These are phyloP conservation scores for Elysia chlorotica DNA, from an alignment of 1,140 invertebrate species.

Conservation along the genomic window DNA sequence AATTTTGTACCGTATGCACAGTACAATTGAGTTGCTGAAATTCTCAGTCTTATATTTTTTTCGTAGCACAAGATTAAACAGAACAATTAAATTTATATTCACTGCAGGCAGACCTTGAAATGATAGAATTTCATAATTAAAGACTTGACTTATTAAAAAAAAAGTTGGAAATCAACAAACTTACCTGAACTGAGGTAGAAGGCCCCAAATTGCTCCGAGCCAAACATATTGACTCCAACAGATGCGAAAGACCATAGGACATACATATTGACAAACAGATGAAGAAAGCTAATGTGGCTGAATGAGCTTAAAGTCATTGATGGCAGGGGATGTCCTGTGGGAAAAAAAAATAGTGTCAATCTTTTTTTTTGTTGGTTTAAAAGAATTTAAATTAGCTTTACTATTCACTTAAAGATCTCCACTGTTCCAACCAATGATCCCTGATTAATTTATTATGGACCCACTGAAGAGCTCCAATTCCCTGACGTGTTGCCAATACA, in stretches of 20 bases:
- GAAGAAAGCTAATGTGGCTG: constrained; percentile 86
- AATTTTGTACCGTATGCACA: not conserved
- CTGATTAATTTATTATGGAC: too few relatives aligned
- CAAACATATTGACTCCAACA: constrained; percentile 74
- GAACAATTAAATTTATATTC: too few relatives aligned
- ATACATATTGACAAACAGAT: constrained; percentile 94
- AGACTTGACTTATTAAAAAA: too few relatives aligned
- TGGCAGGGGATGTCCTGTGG: constrained; percentile 68
- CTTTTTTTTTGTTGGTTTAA: too few relatives aligned
- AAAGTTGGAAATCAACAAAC: not conserved
- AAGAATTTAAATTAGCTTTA: not conserved
- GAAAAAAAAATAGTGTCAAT: constrained; percentile 24
- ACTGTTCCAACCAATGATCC: not conserved
- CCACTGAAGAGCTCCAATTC: not conserved
- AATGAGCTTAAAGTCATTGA: constrained; percentile 93
- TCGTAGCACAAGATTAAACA: too few relatives aligned
- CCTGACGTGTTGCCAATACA: not conserved
- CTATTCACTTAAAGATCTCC: not conserved
- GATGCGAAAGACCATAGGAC: constrained; percentile 83
- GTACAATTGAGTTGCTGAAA: too few relatives aligned
- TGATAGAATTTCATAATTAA: too few relatives aligned
- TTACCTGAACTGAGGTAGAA: constrained; percentile 77
- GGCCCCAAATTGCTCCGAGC: constrained; percentile 90
- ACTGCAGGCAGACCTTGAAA: too few relatives aligned
- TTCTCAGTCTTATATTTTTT: too few relatives aligned